Conservation (phyloP, 92 coral and sea anemone genomes). For the Nematostella vectensis region DNA sequence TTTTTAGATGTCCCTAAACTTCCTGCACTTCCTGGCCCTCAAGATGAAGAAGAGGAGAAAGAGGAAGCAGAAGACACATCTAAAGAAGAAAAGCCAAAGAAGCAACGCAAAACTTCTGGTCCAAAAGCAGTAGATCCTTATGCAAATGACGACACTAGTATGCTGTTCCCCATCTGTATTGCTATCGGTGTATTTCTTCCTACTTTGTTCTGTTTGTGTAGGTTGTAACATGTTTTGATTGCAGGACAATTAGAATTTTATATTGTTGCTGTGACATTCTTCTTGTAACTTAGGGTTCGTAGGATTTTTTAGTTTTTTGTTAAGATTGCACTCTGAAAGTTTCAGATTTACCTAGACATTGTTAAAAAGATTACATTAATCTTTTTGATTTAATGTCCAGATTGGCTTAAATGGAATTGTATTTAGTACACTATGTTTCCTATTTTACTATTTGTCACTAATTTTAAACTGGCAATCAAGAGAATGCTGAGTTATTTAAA, state of each 20-base stretch:
- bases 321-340: too few species aligned
- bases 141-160: slow-evolving; percentile 94
- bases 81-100: slow-evolving; percentile 77
- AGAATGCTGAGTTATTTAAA: too few species aligned
- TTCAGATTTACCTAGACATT: too few species aligned
- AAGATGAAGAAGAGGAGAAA: slow-evolving; percentile 67
- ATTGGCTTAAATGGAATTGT: too few species aligned
- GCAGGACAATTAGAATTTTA: too few species aligned
- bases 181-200: slow-evolving; percentile 97
- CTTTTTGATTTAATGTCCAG: too few species aligned
- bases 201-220: slow-evolving; percentile 91
- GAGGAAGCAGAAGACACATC: slow-evolving; percentile 57
- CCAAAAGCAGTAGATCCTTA: slow-evolving; percentile 86
- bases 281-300: slow-evolving; percentile 1
- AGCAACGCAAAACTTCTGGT: slow-evolving; percentile 82
- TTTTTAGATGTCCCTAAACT: slow-evolving; percentile 87
- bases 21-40: slow-evolving; percentile 67
- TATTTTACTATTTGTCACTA: too few species aligned
- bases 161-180: slow-evolving; percentile 80
- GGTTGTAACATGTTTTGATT: slow-evolving; percentile 66
- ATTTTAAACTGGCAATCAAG: too few species aligned
- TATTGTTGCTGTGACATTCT: slow-evolving; percentile 3
- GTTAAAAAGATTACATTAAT: too few species aligned
- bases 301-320: not conserved
- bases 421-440: too few species aligned